phyloP scores from a whole-genome alignment of 2,888 invertebrate species.

The Euplagia quadripunctaria region DNA sequence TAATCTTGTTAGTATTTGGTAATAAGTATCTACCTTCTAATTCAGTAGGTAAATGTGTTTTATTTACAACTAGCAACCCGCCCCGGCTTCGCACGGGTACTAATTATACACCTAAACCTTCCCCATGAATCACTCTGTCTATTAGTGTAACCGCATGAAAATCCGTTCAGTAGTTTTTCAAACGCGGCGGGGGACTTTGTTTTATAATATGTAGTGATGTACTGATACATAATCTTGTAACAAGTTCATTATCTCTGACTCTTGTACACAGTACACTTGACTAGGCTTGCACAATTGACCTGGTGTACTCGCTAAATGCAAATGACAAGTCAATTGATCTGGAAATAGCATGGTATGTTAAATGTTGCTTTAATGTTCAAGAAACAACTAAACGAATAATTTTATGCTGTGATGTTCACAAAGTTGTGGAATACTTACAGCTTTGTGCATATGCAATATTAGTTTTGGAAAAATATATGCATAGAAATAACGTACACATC shows the following conservation, averaged over 20 bases:
- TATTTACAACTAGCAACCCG: too few species aligned
- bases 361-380: background rate
- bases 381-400: background rate
- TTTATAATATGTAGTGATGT: too few species aligned
- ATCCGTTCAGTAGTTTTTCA: too few species aligned
- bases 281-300: constrained; percentile 1
- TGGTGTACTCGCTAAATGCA: background rate
- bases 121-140: too few species aligned
- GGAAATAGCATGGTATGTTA: background rate
- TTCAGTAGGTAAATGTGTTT: too few species aligned
- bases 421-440: background rate
- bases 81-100: too few species aligned
- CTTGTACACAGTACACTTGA: background rate
- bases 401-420: background rate
- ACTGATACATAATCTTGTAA: background rate
- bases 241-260: background rate
- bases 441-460: background rate
- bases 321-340: background rate
- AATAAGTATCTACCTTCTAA: too few species aligned
- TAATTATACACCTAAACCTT: too few species aligned
- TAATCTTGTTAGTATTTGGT: too few species aligned
- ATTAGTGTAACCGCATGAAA: too few species aligned
- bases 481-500: too few species aligned
- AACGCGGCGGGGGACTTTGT: too few species aligned
- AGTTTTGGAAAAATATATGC: background rate